Base-by-base conservation (phyloP, 2,888 invertebrate species). In the Tortrix viridana region DNA sequence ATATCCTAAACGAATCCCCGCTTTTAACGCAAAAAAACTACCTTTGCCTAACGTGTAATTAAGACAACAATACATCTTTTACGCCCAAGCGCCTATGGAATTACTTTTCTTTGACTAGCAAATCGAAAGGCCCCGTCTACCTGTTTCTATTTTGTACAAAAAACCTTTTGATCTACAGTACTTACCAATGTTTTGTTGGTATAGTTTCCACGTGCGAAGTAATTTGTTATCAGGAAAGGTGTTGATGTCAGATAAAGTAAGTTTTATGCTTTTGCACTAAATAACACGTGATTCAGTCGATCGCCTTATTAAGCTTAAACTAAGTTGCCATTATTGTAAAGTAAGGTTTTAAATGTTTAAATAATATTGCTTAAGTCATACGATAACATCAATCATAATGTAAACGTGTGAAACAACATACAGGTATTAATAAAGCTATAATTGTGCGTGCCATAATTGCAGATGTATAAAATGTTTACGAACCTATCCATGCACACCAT, bases 111-210 rank as follows among this genome's bases (percentile, higher is more conserved):
- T 65, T 65, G 69, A 63, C 69, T 57, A 65, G 38, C 69, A 66
- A 71, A 72, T 71, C 69, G 67, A 71, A 70, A 65, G 70, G 56
- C 43, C 58, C 58, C 65, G 55, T 60, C 68, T 74, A 74, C 74
- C 74, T 74, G 73, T 62, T 26, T 19, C 55, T 16, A 26, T 32
- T 22, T 32, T 16, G 14, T 18, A 56, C 26, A 47, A 20, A 55
- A 20, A 19, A 19, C 19, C 32, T 49, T 16, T 32, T 26, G 18
- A 12, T 18, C 19, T 38, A 1, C 7, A 7, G 22, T 22, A 37
- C 2, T 1, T 23, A 16, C 41, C 16, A 41, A 41, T 53, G 38
- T 38, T 5, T 52, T 32, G 53, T 41, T 37, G 18, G n/a, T 6
- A 12, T 37, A n/a, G 55, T 32, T 55, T 32, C 14, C 46, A 37